Evolutionary conservation across 2,113 vertebrate species (phyloP), one percentile per base, ranked within the genome.

Genomic region (Rhadina sibilatrix): DNA sequence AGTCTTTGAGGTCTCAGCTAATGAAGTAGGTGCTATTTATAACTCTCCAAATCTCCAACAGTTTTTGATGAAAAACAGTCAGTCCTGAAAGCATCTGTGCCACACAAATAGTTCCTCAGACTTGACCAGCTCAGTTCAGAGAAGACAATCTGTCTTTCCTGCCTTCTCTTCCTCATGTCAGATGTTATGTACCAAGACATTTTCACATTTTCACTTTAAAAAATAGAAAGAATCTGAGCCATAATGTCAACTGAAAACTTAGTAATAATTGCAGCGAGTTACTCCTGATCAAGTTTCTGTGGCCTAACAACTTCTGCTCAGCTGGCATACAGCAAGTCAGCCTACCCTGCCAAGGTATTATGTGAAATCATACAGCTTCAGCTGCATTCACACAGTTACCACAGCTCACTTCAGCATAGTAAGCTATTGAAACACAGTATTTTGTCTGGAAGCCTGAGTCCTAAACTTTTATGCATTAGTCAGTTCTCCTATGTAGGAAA

Each of bases 11-110:
- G 69, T 87, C 69, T 94, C 6, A 0, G 60, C 49, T 95, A 94
- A 97, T 95, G 91, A 94, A 92, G 75, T 69, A 92, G 61, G 37
- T 94, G 44, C 94, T 97, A 95, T 96, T 97, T 96, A 96, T 97
- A 97, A 95, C 91, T 93, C 90, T 93, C 53, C 31, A 83, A 83
- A 75, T 89, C 88, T 93, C 91, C 94, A 95, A 54, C 88, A 94
- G 95, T 81, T 95, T 95, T 93, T 96, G 86, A 94, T 94, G 63
- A 91, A 93, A 96, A 87, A 79, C 64, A 87, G 69, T 86, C 94
- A 88, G 84, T 88, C 61, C 42, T 84, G 85, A 87, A 91, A 90
- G 81, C 94, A 97, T 96, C 93, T 96, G 87, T 94, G 89, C 82
- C 77, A 82, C 60, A 74, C 53, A 96, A 54, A 92, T 53, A 50